phyloP scores from a whole-genome alignment of 2,113 vertebrate genomes.

The Piaya cayana region DNA sequence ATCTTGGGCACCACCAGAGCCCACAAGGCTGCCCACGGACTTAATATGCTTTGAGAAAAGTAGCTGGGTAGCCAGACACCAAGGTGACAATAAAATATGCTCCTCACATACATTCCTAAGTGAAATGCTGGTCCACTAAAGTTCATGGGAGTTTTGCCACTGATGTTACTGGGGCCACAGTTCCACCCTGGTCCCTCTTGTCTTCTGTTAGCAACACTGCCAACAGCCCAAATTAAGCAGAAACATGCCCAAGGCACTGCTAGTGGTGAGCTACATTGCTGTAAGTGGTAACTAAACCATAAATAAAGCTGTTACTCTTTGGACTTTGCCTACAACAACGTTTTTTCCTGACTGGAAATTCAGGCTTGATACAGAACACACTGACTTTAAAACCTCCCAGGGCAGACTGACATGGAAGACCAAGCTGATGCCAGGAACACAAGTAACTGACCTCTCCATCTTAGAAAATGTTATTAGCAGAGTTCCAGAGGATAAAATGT shows the following conservation, averaged over 20 bases:
- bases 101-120: not conserved
- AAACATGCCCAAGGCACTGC: not conserved
- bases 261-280: not conserved
- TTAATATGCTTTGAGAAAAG: not conserved
- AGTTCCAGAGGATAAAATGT: not conserved
- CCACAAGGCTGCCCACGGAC: not conserved
- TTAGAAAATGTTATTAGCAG: not conserved
- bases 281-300: conserved; percentile 33
- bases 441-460: not conserved
- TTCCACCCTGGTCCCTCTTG: not conserved
- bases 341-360: conserved; percentile 10
- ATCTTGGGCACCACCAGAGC: not conserved
- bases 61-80: not conserved
- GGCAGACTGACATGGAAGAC: conserved; percentile 40
- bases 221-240: not conserved
- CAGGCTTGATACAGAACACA: not conserved
- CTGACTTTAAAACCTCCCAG: conserved; percentile 1
- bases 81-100: not conserved
- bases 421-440: not conserved
- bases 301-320: conserved; percentile 53
- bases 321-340: not conserved
- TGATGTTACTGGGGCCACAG: not conserved
- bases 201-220: not conserved
- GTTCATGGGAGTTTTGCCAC: not conserved
- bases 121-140: not conserved